Conservation (phyloP, 2,113 vertebrate species). For the Lipotes vexillifer region DNA sequence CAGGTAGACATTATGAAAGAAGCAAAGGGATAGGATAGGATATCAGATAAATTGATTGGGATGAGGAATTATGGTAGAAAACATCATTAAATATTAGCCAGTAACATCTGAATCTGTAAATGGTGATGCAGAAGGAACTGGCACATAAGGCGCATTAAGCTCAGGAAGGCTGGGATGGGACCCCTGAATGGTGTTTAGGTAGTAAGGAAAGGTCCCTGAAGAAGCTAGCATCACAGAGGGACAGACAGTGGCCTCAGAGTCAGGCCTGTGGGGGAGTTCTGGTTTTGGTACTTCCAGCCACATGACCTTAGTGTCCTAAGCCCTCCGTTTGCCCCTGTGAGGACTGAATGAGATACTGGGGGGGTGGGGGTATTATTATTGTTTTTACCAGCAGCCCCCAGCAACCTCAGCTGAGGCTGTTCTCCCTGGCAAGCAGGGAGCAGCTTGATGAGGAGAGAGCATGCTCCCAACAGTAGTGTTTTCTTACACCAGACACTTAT, state of each 20-base stretch:
- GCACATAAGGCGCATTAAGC: not conserved
- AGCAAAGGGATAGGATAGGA: not conserved
- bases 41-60: not conserved
- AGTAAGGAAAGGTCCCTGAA: not conserved
- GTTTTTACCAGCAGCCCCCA: not conserved
- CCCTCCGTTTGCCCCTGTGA: not conserved
- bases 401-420: not conserved
- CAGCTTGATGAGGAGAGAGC: not conserved
- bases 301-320: fast-evolving
- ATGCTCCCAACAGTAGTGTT: not conserved
- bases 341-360: not conserved
- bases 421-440: not conserved
- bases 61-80: not conserved
- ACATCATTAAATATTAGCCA: not conserved
- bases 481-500: not conserved
- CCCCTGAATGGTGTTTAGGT: fast-evolving
- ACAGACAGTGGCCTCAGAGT: not conserved
- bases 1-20: not conserved
- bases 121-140: not conserved
- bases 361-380: fast-evolving
- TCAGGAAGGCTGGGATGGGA: not conserved
- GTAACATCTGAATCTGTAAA: not conserved
- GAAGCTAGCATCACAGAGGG: not conserved
- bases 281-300: not conserved
- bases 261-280: not conserved